Base-by-base conservation (phyloP, 2,797 vertebrate species). In the Gallinago solitaria region DNA sequence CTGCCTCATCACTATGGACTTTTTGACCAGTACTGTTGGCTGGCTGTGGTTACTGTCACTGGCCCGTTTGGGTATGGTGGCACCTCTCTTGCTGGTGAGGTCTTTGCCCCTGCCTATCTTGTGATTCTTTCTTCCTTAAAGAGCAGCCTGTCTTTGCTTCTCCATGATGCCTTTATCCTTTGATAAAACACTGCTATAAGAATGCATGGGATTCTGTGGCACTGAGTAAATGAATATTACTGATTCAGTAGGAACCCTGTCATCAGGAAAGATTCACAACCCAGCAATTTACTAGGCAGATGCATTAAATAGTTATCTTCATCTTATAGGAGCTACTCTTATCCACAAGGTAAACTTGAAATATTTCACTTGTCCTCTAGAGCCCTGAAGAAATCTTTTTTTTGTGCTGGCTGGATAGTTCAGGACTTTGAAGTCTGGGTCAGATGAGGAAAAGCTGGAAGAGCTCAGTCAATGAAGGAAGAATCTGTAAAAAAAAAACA, bases 1-100 rank as follows among this genome's bases (percentile, higher is more conserved):
- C 8, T 4, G 0, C 24, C 45, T 77, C 1, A 0, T 56, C 23
- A 8, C 23, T 51, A 6, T 25, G 24, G 54, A 21, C 33, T 23
- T 81, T 68, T 53, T 89, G 41, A 53, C 12, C 4, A 28, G 33
- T 19, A 41, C 30, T 43, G 2, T 30, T 81, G 37, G 6, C 20
- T 57, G 43, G 12, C 35, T 50, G 16, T 35, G n/a, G 33, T 51
- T 83, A 16, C 14, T 74, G 35, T 18, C 73, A 32, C 39, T n/a
- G 41, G 21, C 33, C 15, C 8, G 12, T 48, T 64, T 73, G 60
- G 6, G 24, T 68, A 32, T 0, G 0, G 43, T 53, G 11, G 17
- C n/a, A 79, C 5, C 6, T 56, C 35, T 32, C 35, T 45, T 50
- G 57, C 6, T 48, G 56, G 27, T 10, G 12, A 50, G 24, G 5